Evolutionary conservation across 2,113 vertebrate genomes (phyloP), one percentile per base, ranked within the genome.

Genomic region (Corythornis cristatus): DNA sequence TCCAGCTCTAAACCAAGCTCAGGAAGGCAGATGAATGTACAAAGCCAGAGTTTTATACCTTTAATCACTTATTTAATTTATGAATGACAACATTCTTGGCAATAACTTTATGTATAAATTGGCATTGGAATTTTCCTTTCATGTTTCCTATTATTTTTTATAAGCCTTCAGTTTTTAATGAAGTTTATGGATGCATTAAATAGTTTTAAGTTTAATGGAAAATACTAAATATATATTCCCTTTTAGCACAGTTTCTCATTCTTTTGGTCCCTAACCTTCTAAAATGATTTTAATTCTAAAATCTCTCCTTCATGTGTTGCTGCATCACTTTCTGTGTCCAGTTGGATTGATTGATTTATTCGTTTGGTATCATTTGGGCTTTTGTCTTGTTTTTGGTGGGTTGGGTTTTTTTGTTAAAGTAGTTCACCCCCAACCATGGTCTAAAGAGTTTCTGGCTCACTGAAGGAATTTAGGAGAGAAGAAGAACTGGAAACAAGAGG

Each of bases 341-440:
- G 3, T 28, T 83, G 33, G 1, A 3, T 23, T 50, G 12, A 50
- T 50, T 50, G 12, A 50, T 23, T 50, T 25, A 23, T 58, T 58
- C 18, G 26, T 12, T 57, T 31, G 11, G 54, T n/a, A 9, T 35
- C 20, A n/a, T 35, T 58, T 58, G n/a, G n/a, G 37, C 37, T 37
- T 22, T 58, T 33, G 33, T 25, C 15, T 23, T 60, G 33, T 37
- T 5, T 25, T 60, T n/a, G 31, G 18, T 12, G 18, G n/a, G 26
- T 35, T 5, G 11, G 37, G 9, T 57, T 4, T 16, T 2, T 35
- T 3, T 4, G 7, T 22, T 48, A 13, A 7, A 1, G 35, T 50
- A 23, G 40, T 66, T 77, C n/a, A 40, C 7, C 4, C 9, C 6
- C 28, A 54, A 4, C 6, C 2, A 7, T 14, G 16, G 7, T 33